Conservation (phyloP, 2,888 invertebrate genomes). For the Lymantria monacha region DNA sequence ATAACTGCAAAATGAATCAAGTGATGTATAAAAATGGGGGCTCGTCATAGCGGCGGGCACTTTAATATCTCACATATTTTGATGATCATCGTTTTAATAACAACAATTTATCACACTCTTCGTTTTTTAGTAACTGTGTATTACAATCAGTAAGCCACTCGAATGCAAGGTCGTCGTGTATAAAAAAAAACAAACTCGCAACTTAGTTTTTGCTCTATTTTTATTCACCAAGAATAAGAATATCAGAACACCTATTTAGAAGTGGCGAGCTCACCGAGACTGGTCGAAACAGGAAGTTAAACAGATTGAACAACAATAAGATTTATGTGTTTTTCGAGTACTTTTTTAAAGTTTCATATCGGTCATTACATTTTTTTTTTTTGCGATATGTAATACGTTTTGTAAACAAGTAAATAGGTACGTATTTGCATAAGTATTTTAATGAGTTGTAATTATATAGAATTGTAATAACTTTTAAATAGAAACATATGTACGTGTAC, state of each 20-base stretch:
- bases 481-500: too few relatives aligned
- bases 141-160: constrained; percentile 72
- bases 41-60: constrained; percentile 15
- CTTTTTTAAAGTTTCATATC: constrained; percentile 51
- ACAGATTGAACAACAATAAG: constrained; percentile 73
- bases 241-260: constrained; percentile 77
- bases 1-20: constrained; percentile 15
- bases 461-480: too few relatives aligned
- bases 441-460: background rate
- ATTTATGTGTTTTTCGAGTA: constrained; percentile 72
- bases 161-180: constrained; percentile 74
- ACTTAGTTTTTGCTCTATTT: constrained; percentile 76
- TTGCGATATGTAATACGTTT: constrained; percentile 15
- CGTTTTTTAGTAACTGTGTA: constrained; percentile 72
- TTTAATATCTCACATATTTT: constrained; percentile 24
- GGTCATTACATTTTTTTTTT: constrained; percentile 27
- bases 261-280: constrained; percentile 59
- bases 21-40: background rate
- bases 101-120: constrained; percentile 69
- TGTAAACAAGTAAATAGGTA: constrained; percentile 11
- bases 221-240: constrained; percentile 72
- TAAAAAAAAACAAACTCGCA: constrained; percentile 56
- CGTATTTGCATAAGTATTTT: constrained; percentile 21
- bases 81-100: constrained; percentile 53
- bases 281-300: constrained; percentile 76